Evolutionary conservation across 1,140 invertebrate genomes (phyloP), one percentile per base, ranked within the genome.

Genomic region (Homarus americanus): DNA sequence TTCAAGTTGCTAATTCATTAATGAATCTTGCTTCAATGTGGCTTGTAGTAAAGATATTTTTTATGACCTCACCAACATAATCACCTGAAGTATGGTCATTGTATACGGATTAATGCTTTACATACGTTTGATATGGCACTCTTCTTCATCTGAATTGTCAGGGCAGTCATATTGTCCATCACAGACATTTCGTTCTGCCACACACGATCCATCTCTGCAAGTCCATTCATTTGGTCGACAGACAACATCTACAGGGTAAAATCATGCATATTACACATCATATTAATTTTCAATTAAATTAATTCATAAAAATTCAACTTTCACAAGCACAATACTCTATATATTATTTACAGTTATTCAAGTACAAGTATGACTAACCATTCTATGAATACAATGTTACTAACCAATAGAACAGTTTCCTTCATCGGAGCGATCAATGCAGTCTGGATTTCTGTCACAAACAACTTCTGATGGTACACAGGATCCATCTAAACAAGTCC

Each of bases 131-230:
- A n/a, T n/a, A n/a, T 98, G 2, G 97, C 87, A 89, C 28, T 73
- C 40, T 9, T 49, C 63, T 49, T 89, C 87, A 58, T 89, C 87
- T 24, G 79, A 98, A 34, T 96, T 96, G 94, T 99, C 98, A 12
- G 95, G 95, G 93, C 98, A 99, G 93, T 98, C 97, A 15, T 94
- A 94, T 73, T 95, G 95, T 20, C 97, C 96, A 94, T 99, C 96
- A 94, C 98, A 99, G 38, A 98, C 96, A 87, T 95, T 95, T 2
- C 95, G 94, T 93, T 97, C 97, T 0, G 96, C 95, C 91, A 99
- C 98, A 94, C 98, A 99, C 88, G 98, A 96, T 66, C 97, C 97
- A 94, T 98, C 98, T 49, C 95, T 96, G 93, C 98, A 99, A 97
- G 44, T 88, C 82, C 86, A 93, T 66, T 93, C 63, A 49, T 72